Evolutionary conservation across 2,888 invertebrate species (phyloP).

Genomic region (Nudaria mundana): DNA sequence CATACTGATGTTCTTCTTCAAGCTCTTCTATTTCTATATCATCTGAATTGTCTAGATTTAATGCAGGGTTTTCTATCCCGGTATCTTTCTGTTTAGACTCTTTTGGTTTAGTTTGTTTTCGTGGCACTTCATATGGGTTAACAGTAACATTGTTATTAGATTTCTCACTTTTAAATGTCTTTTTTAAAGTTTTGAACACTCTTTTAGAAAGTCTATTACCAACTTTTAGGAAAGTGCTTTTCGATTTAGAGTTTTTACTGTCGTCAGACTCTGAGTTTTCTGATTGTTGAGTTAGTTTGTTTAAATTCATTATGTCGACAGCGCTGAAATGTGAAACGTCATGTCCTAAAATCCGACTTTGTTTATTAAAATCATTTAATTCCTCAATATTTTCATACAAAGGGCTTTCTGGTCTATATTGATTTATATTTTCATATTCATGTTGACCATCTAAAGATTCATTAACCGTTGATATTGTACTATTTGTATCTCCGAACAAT

Average conservation of each 20-base stretch:
- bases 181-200: slow-evolving; percentile 70
- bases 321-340: slow-evolving; percentile 72
- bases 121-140: slow-evolving; percentile 74
- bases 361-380: slow-evolving; percentile 59
- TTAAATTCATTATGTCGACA: slow-evolving; percentile 69
- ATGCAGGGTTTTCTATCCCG: slow-evolving; percentile 70
- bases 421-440: slow-evolving; percentile 69
- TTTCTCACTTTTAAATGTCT: slow-evolving; percentile 70
- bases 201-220: slow-evolving; percentile 68
- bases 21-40: slow-evolving; percentile 70
- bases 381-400: slow-evolving; percentile 67
- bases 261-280: slow-evolving; percentile 62
- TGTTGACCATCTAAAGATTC: slow-evolving; percentile 53
- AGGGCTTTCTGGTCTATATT: slow-evolving; percentile 61
- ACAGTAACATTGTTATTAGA: slow-evolving; percentile 47
- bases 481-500: slow-evolving; percentile 67
- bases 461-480: slow-evolving; percentile 69
- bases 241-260: slow-evolving; percentile 60
- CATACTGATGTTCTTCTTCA: slow-evolving; percentile 67
- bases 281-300: slow-evolving; percentile 45
- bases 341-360: slow-evolving; percentile 72
- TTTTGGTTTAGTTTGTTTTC: slow-evolving; percentile 59
- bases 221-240: slow-evolving; percentile 59
- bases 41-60: slow-evolving; percentile 70
- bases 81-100: slow-evolving; percentile 62